Percentiles rank a stretch among this genome's conserved stretches.
Evolutionary conservation across 2,113 vertebrate genomes (phyloP).

Genomic region (Erythrocebus patas): DNA sequence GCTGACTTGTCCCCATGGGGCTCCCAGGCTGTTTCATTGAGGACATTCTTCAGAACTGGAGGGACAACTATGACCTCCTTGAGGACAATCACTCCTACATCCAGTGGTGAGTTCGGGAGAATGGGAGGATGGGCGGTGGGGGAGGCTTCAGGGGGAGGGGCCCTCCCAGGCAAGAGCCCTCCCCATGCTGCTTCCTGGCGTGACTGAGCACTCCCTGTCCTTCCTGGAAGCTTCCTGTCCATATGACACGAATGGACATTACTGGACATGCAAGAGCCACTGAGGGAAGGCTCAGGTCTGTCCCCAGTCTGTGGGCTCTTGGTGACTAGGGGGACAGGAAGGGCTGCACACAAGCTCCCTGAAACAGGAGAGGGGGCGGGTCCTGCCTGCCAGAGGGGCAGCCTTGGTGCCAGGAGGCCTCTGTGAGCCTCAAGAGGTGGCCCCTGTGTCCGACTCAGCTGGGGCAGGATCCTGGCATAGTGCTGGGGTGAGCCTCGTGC

Average conservation of each 20-base stretch:
- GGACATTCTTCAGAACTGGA: constrained; percentile 90
- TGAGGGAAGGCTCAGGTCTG: fast-evolving
- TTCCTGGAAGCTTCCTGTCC: background rate
- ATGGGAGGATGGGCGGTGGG: fast-evolving
- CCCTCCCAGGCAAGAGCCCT: background rate
- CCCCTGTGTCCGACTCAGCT: background rate
- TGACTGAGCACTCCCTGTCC: fast-evolving
- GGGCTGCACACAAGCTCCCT: fast-evolving
- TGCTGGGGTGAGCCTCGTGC: fast-evolving
- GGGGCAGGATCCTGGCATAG: fast-evolving
- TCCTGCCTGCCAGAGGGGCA: no score
- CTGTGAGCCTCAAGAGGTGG: no score
- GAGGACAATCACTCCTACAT: constrained; percentile 97
- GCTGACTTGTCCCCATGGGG: background rate
- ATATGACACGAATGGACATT: background rate
- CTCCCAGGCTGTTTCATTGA: constrained; percentile 89
- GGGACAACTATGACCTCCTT: constrained; percentile 87
- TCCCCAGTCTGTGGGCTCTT: background rate
- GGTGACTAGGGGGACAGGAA: background rate
- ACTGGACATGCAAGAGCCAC: fast-evolving
- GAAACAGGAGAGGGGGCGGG: no score
- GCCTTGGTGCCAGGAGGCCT: background rate
- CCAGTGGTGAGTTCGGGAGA: constrained; percentile 88
- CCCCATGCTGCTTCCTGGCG: no score
- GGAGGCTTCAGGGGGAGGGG: no score